phyloP scores from a whole-genome alignment of 1,140 invertebrate species.

The Paracyclopina nana region DNA sequence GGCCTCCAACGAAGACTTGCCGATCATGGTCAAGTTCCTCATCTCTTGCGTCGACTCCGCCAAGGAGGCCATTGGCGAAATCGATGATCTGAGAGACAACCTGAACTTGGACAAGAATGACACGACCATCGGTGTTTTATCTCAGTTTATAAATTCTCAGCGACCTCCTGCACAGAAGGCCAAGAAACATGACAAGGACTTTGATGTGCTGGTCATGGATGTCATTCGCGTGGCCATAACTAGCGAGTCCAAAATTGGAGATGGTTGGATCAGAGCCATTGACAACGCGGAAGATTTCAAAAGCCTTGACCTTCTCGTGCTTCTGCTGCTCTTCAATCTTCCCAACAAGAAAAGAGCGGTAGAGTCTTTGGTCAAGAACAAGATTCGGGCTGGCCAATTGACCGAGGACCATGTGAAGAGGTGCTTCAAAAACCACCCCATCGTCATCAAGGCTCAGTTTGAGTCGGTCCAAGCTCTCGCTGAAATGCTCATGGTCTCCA shows the following conservation, averaged over 20 bases:
- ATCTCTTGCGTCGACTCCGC: background rate
- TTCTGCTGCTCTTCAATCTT: background rate
- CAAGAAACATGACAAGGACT: background rate
- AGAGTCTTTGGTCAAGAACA: slow-evolving; percentile 1
- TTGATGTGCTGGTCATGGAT: background rate
- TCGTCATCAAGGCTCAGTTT: background rate
- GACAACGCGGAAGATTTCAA: slow-evolving; percentile 1
- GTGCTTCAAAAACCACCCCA: background rate
- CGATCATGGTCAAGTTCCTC: slow-evolving; percentile 4
- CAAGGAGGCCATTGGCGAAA: background rate
- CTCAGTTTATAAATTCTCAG: background rate
- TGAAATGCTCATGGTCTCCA: background rate
- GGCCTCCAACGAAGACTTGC: background rate
- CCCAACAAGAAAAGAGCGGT: background rate
- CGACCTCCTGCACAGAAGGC: background rate
- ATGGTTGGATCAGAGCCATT: slow-evolving; percentile 12
- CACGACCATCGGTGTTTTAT: too few species aligned
- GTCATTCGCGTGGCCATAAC: background rate
- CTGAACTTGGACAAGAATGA: too few species aligned
- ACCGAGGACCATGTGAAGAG: slow-evolving; percentile 1
- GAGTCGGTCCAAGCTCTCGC: background rate
- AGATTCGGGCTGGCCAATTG: slow-evolving; percentile 4
- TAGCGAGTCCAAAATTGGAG: background rate
- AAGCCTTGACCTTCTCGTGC: background rate
- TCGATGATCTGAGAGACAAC: background rate